Conservation (phyloP, 1,140 invertebrate genomes). For the Propsilocerus akamusi region DNA sequence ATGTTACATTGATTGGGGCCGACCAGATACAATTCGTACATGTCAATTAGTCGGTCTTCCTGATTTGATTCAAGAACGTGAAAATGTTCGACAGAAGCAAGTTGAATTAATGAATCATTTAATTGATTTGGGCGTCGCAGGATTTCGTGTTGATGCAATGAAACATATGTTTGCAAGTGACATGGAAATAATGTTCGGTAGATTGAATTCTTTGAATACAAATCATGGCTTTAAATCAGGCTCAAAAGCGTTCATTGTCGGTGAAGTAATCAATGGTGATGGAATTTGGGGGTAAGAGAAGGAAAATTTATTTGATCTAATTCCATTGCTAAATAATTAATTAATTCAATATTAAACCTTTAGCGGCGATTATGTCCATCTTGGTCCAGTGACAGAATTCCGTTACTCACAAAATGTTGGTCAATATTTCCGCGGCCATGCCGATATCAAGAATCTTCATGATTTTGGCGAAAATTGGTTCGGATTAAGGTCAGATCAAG, state of each 20-base stretch:
- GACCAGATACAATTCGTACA: slow-evolving; percentile 43
- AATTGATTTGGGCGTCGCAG: slow-evolving; percentile 55
- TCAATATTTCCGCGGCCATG: slow-evolving; percentile 22
- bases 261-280: slow-evolving; percentile 67
- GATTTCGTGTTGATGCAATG: slow-evolving; percentile 50
- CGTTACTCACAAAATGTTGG: slow-evolving; percentile 24
- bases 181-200: slow-evolving; percentile 37
- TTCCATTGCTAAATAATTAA: too few relatives aligned
- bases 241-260: slow-evolving; percentile 44
- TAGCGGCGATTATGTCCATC: slow-evolving; percentile 38
- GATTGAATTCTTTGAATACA: slow-evolving; percentile 36
- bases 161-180: slow-evolving; percentile 61
- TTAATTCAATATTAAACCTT: too few relatives aligned
- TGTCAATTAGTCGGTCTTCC: slow-evolving; percentile 48
- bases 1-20: slow-evolving; percentile 35
- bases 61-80: slow-evolving; percentile 42
- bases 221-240: slow-evolving; percentile 34
- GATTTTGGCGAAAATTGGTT: slow-evolving; percentile 36
- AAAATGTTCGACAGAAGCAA: slow-evolving; percentile 46
- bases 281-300: slow-evolving; percentile 28
- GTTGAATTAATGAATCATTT: slow-evolving; percentile 44
- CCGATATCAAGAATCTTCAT: slow-evolving; percentile 25
- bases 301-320: too few relatives aligned
- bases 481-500: slow-evolving; percentile 28
- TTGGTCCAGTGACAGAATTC: slow-evolving; percentile 61